Conservation (phyloP, 2,113 vertebrate species). For the Taxidea taxus region DNA sequence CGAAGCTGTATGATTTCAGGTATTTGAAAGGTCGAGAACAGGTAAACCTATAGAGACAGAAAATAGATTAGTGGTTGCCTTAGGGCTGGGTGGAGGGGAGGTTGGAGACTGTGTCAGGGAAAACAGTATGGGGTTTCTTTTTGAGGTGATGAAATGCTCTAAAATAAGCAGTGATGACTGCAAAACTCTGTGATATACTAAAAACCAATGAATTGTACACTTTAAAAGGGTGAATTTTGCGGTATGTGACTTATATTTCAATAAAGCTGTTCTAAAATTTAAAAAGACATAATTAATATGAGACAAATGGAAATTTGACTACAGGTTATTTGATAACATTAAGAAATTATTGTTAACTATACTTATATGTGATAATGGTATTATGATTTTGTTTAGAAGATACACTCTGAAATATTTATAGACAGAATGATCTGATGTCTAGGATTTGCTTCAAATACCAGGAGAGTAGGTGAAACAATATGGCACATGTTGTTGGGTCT, state of each 20-base stretch:
- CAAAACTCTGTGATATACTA: neutral
- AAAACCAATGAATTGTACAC: neutral
- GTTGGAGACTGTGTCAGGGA: neutral
- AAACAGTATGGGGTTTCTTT: neutral
- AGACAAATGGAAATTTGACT: neutral
- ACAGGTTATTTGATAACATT: neutral
- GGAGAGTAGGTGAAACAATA: neutral
- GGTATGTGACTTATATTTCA: neutral
- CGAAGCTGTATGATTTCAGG: neutral
- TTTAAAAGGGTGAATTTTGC: neutral
- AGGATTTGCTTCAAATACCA: slow-evolving; percentile 26
- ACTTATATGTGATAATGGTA: neutral
- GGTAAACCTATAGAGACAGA: neutral
- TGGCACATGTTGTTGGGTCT: neutral
- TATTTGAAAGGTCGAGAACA: neutral
- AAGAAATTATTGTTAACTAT: neutral
- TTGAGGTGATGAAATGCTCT: neutral
- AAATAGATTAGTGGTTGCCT: neutral
- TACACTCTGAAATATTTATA: neutral
- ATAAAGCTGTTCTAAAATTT: slow-evolving; percentile 13
- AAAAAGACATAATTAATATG: neutral
- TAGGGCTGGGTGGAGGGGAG: neutral
- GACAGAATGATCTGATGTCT: neutral
- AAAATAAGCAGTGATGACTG: neutral
- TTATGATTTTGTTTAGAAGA: slow-evolving; percentile 3